A percentile compares a stretch with the other conserved stretches of the same genome.
Conservation (phyloP, 2,888 invertebrate genomes). For the Rotaria magnacalcarata region DNA sequence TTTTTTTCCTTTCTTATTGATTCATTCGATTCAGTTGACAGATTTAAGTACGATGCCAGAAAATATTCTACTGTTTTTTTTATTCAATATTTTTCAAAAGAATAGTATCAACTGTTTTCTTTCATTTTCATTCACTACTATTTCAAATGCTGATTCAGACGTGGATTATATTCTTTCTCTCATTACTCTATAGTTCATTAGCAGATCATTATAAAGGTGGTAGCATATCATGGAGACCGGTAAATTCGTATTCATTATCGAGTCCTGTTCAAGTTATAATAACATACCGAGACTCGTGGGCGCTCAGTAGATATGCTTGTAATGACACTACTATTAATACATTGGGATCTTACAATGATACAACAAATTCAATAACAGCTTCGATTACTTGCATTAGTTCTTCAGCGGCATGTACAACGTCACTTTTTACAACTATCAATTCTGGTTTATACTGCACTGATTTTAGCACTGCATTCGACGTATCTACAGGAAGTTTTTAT, state of each 20-base stretch:
- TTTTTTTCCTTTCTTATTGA: too few relatives aligned
- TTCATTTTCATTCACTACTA: background rate
- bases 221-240: background rate
- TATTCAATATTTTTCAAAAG: too few relatives aligned
- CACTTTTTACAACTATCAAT: background rate
- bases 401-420: background rate
- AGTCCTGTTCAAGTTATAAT: background rate
- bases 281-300: background rate
- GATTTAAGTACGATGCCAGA: too few relatives aligned
- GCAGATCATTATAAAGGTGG: slow-evolving; percentile 30
- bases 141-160: background rate
- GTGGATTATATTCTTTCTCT: background rate
- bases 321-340: background rate
- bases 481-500: background rate
- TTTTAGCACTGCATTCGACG: background rate
- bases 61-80: too few relatives aligned
- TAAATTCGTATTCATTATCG: background rate
- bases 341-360: background rate
- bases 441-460: background rate
- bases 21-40: too few relatives aligned
- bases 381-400: background rate
- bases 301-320: background rate
- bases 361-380: background rate
- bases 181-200: background rate
- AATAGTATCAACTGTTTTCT: too few relatives aligned